Evolutionary conservation across 2,113 vertebrate species (phyloP).

Genomic region (Guaruba guarouba): DNA sequence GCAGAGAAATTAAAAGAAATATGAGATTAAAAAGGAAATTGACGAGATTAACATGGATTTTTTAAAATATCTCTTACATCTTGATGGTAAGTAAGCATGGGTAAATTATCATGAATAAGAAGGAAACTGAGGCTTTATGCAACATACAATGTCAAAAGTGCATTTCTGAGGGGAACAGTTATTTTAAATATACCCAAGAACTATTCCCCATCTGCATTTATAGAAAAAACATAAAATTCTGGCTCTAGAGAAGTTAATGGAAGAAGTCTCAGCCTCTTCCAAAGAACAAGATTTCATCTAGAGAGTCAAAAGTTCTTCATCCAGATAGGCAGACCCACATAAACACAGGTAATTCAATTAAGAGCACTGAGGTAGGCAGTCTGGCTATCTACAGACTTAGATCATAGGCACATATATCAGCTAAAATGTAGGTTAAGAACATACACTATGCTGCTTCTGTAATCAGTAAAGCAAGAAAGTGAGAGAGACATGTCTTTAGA

Average conservation of each 20-base stretch:
- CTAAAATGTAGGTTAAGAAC: background rate
- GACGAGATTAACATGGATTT: background rate
- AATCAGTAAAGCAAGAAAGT: background rate
- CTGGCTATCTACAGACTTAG: background rate
- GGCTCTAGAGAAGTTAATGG: background rate
- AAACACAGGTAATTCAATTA: background rate
- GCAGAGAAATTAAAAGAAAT: background rate
- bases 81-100: background rate
- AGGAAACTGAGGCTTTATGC: background rate
- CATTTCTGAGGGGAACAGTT: background rate
- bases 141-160: background rate
- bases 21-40: background rate
- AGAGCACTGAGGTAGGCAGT: background rate
- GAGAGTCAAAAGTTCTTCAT: background rate
- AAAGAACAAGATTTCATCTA: background rate
- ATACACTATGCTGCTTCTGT: background rate
- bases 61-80: background rate
- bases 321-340: background rate
- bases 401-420: background rate
- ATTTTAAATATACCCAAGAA: background rate
- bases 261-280: background rate
- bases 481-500: background rate
- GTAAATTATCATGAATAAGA: background rate
- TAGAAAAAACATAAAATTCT: background rate
- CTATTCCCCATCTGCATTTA: background rate